Conservation (phyloP, 1,140 invertebrate genomes). For the Pararge aegeria region DNA sequence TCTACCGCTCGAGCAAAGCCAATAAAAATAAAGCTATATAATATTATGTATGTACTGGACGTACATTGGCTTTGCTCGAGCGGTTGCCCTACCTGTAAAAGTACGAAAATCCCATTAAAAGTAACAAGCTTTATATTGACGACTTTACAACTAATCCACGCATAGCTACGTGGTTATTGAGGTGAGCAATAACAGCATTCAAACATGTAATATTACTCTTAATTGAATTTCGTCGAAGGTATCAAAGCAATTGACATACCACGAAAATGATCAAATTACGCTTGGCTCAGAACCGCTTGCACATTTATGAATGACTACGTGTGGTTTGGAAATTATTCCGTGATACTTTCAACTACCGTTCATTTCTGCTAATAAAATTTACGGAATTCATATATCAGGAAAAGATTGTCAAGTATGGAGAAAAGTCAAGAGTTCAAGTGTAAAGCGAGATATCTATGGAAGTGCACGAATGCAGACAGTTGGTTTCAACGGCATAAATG, state of each 20-base stretch:
- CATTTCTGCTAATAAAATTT: constrained; percentile 5
- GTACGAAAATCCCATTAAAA: constrained; percentile 49
- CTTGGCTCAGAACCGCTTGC: neutral
- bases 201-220: constrained; percentile 15
- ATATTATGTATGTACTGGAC: constrained; percentile 59
- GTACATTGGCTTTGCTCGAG: too few species aligned
- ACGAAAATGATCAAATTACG: constrained; percentile 1
- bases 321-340: constrained; percentile 2
- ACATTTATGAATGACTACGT: constrained; percentile 1
- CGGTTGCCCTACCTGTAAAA: too few species aligned
- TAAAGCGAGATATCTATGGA: constrained; percentile 32
- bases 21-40: too few species aligned
- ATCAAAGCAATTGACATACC: constrained; percentile 10
- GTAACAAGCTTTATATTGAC: constrained; percentile 52
- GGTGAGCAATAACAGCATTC: constrained; percentile 20
- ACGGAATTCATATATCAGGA: constrained; percentile 22
- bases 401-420: constrained; percentile 20
- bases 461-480: constrained; percentile 32
- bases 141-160: constrained; percentile 41
- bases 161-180: constrained; percentile 28
- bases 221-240: constrained; percentile 15
- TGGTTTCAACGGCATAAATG: constrained; percentile 26
- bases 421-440: constrained; percentile 31
- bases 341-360: constrained; percentile 5
- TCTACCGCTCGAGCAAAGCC: too few species aligned